phyloP scores from a whole-genome alignment of 2,797 vertebrate genomes.

The Phoxinus dragarum region DNA sequence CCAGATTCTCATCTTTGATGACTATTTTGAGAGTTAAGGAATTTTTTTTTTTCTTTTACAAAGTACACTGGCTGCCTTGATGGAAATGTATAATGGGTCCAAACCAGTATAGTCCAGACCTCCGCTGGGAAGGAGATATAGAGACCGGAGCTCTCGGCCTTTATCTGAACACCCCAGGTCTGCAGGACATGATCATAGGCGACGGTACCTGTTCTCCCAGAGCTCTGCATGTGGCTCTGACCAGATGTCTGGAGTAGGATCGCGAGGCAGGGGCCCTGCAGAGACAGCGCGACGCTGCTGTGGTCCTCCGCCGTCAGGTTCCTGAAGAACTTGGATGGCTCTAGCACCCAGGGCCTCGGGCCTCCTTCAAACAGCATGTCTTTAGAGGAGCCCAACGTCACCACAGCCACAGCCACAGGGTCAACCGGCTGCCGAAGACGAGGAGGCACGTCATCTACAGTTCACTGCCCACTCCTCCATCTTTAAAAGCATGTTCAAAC shows the following conservation, averaged over 20 bases:
- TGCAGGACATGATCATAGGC: conserved; percentile 50
- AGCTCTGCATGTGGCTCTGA: conserved; percentile 85
- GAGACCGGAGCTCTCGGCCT: too few relatives aligned
- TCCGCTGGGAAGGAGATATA: too few relatives aligned
- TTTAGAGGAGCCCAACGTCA: conserved; percentile 95
- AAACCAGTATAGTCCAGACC: too few relatives aligned
- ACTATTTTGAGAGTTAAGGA: too few relatives aligned
- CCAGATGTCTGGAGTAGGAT: conserved; percentile 85
- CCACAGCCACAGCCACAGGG: conserved; percentile 86
- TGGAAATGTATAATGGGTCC: too few relatives aligned
- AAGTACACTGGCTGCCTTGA: too few relatives aligned
- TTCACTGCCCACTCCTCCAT: too few relatives aligned
- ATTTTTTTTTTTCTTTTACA: too few relatives aligned
- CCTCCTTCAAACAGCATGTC: conserved; percentile 94
- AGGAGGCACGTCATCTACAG: neutral
- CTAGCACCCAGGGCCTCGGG: conserved; percentile 93
- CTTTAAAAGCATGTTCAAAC: neutral
- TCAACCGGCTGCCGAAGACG: conserved; percentile 83
- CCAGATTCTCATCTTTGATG: too few relatives aligned
- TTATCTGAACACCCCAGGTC: too few relatives aligned
- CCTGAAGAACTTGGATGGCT: conserved; percentile 94
- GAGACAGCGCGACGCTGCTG: conserved; percentile 73
- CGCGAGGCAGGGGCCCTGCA: conserved; percentile 78
- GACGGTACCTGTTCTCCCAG: conserved; percentile 91
- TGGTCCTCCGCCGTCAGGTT: conserved; percentile 82